Base-by-base conservation (phyloP, 2,888 invertebrate genomes). In the Cheilosia vulpina region DNA sequence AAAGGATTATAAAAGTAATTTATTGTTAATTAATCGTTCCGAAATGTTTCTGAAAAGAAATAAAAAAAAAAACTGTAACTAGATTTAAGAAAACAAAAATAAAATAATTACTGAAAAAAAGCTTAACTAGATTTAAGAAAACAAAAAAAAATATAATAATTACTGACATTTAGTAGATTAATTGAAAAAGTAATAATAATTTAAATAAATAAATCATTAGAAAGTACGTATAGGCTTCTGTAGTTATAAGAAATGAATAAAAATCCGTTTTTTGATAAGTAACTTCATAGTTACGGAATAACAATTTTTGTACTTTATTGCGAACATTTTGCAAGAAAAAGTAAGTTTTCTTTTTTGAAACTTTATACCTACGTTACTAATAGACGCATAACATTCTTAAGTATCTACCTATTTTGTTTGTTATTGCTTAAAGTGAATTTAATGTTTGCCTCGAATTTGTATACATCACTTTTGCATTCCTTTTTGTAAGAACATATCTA, bases 301-400 rank as follows among this genome's bases (percentile, higher is more conserved):
- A 85, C 55, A 87, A 60, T 78, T 82, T 82, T 87, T 87, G 77
- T 87, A 82, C 81, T 87, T 76, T 52, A 81, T 77, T 80, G 80
- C 85, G 76, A 71, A 85, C 43, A 72, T 84, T 71, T 81, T 73
- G 68, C 77, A 78, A 72, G 50, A 65, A 69, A 52, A 63, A 17
- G 68, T 38, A 34, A 60, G 52, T 60, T 73, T 69, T 68, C 55
- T 68, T 72, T 73, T 45, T 45, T 11, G 50, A 21, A 58, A 38
- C 2, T 55, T 27, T 19, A 9, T 43, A 43, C 11, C 2, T 41
- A 43, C 11, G 4, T 41, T 24, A 19, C 17, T 6, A 7, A 17
- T 47, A 47, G 13, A 38, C 38, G 13, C 38, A 38, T 19, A 19
- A 19, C 45, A 17, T 47, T 47, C 47, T 17, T 17, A 47, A 17